Conservation (phyloP, 2,888 invertebrate genomes). For the Chydorus sphaericus region DNA sequence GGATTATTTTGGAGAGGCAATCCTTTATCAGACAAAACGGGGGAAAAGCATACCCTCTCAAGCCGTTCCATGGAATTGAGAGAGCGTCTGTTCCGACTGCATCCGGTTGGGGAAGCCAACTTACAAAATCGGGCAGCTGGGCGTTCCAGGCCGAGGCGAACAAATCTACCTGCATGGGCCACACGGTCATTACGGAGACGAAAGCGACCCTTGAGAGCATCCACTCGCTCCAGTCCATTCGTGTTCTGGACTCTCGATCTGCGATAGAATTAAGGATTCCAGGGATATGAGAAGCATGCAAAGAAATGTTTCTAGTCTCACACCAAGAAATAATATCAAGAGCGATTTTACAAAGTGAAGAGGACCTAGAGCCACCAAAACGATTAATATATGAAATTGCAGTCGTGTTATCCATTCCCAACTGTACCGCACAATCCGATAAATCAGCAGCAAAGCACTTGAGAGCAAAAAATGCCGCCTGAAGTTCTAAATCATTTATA, state of each 20-base stretch:
- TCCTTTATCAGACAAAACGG: conserved; percentile 17
- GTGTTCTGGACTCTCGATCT: not conserved
- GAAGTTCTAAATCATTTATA: not conserved
- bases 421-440: not conserved
- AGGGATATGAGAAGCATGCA: not conserved
- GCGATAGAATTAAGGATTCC: not conserved
- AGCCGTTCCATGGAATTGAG: conserved; percentile 99
- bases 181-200: not conserved
- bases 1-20: not conserved
- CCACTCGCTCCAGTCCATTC: not conserved
- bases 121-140: not conserved
- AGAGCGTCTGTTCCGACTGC: conserved; percentile 99
- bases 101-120: conserved; percentile 49
- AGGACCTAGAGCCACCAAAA: not conserved
- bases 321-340: not conserved
- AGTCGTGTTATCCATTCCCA: not conserved
- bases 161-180: not conserved
- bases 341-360: not conserved
- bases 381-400: not conserved
- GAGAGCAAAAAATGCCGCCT: not conserved
- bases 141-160: not conserved
- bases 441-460: not conserved
- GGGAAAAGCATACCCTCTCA: conserved; percentile 95
- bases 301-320: not conserved
- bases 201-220: not conserved